These are phyloP conservation scores for Gymnoscopelus microlampas DNA, from an alignment of 2,797 vertebrate species.

Conservation along the genomic window DNA sequence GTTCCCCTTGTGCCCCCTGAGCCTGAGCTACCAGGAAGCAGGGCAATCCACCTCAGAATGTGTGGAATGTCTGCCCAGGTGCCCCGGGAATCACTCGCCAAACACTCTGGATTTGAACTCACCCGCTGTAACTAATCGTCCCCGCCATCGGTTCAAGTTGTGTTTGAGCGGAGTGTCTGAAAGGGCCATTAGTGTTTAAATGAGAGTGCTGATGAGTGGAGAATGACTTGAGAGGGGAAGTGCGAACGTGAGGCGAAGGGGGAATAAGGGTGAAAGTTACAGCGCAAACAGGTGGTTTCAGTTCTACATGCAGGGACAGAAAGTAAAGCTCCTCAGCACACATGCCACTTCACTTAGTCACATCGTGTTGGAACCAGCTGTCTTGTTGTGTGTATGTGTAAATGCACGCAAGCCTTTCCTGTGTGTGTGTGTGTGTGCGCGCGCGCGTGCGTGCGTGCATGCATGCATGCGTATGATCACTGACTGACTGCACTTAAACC, in stretches of 20 bases:
- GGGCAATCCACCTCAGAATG: constrained; percentile 60
- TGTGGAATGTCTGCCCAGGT: constrained; percentile 70
- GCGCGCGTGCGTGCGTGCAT: constrained; percentile 17
- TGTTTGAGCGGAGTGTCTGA: constrained; percentile 24
- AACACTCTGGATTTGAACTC: constrained; percentile 37
- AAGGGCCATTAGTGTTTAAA: constrained; percentile 45
- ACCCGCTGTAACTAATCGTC: constrained; percentile 50
- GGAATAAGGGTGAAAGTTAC: constrained; percentile 27
- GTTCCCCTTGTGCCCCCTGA: constrained; percentile 4
- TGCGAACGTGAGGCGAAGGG: not conserved
- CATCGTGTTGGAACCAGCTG: constrained; percentile 30
- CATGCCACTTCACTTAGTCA: constrained; percentile 14
- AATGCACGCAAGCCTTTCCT: not conserved
- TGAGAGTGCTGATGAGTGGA: constrained; percentile 43
- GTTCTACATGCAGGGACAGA: constrained; percentile 7
- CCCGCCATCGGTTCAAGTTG: constrained; percentile 35
- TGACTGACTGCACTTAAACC: not conserved
- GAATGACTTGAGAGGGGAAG: constrained; percentile 36
- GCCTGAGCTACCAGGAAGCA: constrained; percentile 48
- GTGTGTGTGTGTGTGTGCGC: constrained; percentile 11
- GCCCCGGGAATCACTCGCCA: constrained; percentile 41
- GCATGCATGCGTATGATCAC: constrained; percentile 14
- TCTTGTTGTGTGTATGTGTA: constrained; percentile 17
- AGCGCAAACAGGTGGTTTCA: constrained; percentile 22
- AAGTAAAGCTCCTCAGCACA: constrained; percentile 12